Conservation (phyloP, 2,113 vertebrate species). For the Oreochromis tanganicae region DNA sequence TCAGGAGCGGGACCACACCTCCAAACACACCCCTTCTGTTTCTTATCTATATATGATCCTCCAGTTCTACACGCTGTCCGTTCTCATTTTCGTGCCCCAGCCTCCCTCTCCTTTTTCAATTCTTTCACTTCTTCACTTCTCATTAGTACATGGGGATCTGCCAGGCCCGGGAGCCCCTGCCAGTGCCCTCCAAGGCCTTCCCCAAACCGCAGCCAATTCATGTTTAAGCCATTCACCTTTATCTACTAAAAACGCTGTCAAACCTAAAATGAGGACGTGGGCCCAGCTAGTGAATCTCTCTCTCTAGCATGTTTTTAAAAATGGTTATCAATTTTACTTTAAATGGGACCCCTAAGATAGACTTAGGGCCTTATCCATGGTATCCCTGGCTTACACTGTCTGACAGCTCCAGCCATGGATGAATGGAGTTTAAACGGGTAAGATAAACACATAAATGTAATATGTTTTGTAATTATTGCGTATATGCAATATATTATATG, state of each 20-base stretch:
- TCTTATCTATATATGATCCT: no score
- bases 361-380: neutral
- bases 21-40: no score
- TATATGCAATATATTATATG: neutral
- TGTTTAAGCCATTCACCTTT: neutral
- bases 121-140: neutral
- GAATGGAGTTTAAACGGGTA: neutral
- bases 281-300: neutral
- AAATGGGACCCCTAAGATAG: neutral
- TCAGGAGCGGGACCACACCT: no score
- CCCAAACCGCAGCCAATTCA: neutral
- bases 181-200: neutral
- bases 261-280: neutral
- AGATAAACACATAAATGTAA: neutral
- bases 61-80: no score
- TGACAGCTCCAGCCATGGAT: neutral
- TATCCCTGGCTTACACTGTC: neutral
- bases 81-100: no score
- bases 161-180: fast-evolving
- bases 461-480: neutral
- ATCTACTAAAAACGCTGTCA: neutral
- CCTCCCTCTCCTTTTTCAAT: neutral
- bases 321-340: neutral
- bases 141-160: neutral
- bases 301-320: neutral